Base-by-base conservation (phyloP, 2,888 invertebrate genomes). In the Epinotia nisella region DNA sequence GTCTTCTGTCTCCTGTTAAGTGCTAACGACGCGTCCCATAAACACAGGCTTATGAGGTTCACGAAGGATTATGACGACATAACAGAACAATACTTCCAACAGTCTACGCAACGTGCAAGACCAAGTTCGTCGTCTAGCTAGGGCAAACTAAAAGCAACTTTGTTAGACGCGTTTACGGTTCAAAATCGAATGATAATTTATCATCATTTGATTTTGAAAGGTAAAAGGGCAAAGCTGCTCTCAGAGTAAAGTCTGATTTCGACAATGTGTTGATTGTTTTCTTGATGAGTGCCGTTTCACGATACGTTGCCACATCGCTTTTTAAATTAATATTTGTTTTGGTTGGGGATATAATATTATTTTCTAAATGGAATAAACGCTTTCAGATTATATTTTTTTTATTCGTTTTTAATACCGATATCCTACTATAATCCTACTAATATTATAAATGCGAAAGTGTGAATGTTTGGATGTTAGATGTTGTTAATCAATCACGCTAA, bases 21-120 rank as follows among this genome's bases (percentile, higher is more conserved):
- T 65, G 64, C 66, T 71, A 71, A 71, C 71, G 71, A 61, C 17
- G 55, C 55, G 58, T 53, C 66, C 17, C 51, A 51, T 53, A 70
- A 70, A 61, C 70, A 61, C 13, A 21, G 41, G 21, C 59, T 69
- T 70, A 70, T 70, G 69, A 61, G 70, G 61, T 45, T 55, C 41
- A 62, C 61, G 61, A 58, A 21, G 39, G 39, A 61, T 61, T 64
- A 62, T 53, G 35, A 64, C 29, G 17, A 29, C 51, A 51, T 51
- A 51, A 64, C 17, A 17, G 51, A 24, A n/a, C 51, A 51, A 49
- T 51, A 49, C 17, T 35, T 61, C 19, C 41, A n/a, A n/a, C n/a
- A 56, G 39, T 60, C 45, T 24, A 24, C 62, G 49, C 53, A 53
- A 59, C 59, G 11, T 9, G 29, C n/a, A 59, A n/a, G 9, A n/a